A percentile compares a stretch with the other conserved stretches of the same genome.
phyloP scores from a whole-genome alignment of 35 echinoderm and acorn worm species.

The Anneissia japonica region DNA sequence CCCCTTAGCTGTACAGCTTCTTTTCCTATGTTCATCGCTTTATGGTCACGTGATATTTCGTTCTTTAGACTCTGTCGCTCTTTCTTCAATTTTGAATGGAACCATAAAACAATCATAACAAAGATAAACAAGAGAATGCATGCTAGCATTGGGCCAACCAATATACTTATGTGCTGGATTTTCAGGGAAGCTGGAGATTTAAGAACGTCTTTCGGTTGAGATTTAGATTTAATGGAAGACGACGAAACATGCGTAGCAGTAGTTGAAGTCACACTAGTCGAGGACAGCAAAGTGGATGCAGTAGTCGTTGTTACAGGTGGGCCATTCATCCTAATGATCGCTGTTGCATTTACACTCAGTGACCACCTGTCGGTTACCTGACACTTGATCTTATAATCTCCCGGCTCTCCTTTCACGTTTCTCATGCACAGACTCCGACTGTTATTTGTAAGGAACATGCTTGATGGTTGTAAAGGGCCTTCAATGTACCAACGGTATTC shows the following conservation, averaged over 20 bases:
- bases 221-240: not conserved
- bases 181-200: not conserved
- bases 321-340: not conserved
- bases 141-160: slow-evolving; percentile 47
- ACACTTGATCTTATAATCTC: slow-evolving; percentile 27
- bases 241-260: not conserved
- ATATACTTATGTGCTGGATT: slow-evolving; percentile 46
- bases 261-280: not conserved
- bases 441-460: slow-evolving; percentile 32
- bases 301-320: not conserved
- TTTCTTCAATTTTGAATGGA: slow-evolving; percentile 37
- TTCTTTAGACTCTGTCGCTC: not conserved
- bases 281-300: not conserved
- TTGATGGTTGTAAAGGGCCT: slow-evolving; percentile 5
- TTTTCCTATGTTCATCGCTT: not conserved
- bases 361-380: slow-evolving; percentile 36
- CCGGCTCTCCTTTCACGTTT: slow-evolving; percentile 7
- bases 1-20: slow-evolving; percentile 12
- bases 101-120: slow-evolving; percentile 40
- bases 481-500: slow-evolving; percentile 49
- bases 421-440: slow-evolving; percentile 27
- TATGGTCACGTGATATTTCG: not conserved
- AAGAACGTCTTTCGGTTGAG: not conserved
- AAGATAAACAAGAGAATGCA: slow-evolving; percentile 49
- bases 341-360: slow-evolving; percentile 33